A percentile compares a stretch with the other conserved stretches of the same genome.
Evolutionary conservation across 2,113 vertebrate species (phyloP).

Genomic region (Perognathus longimembris): DNA sequence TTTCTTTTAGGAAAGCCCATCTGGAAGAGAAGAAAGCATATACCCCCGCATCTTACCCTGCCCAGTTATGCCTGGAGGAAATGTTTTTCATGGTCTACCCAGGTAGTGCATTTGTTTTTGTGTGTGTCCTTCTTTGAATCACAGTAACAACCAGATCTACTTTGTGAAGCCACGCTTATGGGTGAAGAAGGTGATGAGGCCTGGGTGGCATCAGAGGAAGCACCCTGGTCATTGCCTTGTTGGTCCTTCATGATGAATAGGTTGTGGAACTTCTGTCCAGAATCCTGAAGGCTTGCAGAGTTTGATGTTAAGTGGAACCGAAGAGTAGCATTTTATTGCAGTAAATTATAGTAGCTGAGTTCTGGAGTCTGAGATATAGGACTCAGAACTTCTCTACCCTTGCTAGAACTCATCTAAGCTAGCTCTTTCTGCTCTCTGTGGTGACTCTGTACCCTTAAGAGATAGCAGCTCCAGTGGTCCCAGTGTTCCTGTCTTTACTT

Average conservation of each 20-base stretch:
- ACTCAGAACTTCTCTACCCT: neutral
- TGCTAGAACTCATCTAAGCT: neutral
- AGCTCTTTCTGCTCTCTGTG: neutral
- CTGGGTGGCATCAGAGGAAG: neutral
- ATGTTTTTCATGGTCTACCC: neutral
- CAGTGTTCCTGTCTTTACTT: neutral
- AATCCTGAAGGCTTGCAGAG: neutral
- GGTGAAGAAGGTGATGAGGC: neutral
- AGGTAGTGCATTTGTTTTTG: neutral
- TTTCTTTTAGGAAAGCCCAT: constrained; percentile 39
- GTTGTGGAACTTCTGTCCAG: neutral
- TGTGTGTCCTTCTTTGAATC: neutral
- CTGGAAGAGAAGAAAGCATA: neutral
- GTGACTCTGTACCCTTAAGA: neutral
- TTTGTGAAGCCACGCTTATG: neutral
- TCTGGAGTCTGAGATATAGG: neutral
- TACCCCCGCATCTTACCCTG: too few relatives aligned
- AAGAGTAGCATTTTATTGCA: neutral
- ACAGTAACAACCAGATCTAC: neutral
- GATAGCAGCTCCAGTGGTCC: neutral
- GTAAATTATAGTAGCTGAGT: neutral
- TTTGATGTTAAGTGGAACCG: neutral
- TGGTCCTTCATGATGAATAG: neutral
- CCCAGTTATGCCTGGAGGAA: neutral
- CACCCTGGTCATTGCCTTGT: neutral